Conservation (phyloP, 1,140 invertebrate genomes). For the Panulirus ornatus region DNA sequence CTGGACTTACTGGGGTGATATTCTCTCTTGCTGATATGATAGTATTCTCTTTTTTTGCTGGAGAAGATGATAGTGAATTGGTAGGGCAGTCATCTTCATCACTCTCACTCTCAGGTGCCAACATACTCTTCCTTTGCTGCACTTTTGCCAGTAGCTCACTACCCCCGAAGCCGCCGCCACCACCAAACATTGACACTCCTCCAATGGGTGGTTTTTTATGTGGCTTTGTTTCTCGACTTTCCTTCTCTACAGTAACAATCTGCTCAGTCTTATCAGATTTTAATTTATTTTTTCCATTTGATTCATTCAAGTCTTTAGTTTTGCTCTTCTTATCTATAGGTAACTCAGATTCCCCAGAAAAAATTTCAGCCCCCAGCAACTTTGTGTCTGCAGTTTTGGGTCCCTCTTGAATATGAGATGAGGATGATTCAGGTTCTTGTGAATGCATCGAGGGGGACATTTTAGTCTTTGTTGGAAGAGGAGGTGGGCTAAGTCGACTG, state of each 20-base stretch:
- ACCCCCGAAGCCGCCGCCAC: conserved; percentile 28
- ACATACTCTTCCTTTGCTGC: conserved; percentile 57
- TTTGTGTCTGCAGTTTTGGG: background rate
- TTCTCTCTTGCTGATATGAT: background rate
- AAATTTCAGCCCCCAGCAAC: background rate
- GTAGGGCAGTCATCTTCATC: conserved; percentile 7
- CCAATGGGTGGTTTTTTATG: conserved; percentile 66
- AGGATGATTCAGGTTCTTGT: background rate
- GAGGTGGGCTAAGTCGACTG: conserved; percentile 18
- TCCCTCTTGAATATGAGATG: background rate
- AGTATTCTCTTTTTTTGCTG: background rate
- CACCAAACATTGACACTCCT: conserved; percentile 69
- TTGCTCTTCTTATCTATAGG: background rate
- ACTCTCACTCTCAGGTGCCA: conserved; percentile 59
- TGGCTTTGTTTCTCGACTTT: conserved; percentile 31
- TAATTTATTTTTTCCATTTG: background rate
- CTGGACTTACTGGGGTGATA: background rate
- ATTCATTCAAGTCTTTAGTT: background rate
- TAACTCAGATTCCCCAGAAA: background rate
- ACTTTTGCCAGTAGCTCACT: conserved; percentile 66
- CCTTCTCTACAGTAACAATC: background rate
- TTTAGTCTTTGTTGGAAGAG: background rate
- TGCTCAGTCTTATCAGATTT: background rate
- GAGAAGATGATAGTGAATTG: background rate
- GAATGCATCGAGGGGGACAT: background rate